A percentile compares a stretch with the other conserved stretches of the same genome.
Evolutionary conservation across 2,888 invertebrate genomes (phyloP).

Genomic region (Meteorus cinctellus): DNA sequence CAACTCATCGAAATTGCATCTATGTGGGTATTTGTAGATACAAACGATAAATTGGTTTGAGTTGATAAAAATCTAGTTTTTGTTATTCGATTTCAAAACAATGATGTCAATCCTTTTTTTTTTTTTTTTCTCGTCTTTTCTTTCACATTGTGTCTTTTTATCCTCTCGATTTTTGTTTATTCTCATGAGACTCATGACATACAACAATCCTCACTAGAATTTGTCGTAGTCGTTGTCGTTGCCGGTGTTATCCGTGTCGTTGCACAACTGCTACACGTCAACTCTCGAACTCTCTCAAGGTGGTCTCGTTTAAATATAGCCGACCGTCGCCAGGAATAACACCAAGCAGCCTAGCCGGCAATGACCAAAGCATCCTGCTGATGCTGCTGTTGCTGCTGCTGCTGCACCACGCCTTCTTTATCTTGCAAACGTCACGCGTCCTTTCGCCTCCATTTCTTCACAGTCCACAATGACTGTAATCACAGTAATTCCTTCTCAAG

Average conservation of each 20-base stretch:
- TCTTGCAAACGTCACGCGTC: slow-evolving; percentile 14
- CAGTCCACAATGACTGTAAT: neutral
- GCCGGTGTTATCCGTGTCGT: slow-evolving; percentile 15
- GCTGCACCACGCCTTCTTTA: slow-evolving; percentile 51
- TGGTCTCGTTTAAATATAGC: slow-evolving; percentile 72
- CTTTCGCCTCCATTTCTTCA: neutral
- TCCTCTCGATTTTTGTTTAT: no score
- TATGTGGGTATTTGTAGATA: no score
- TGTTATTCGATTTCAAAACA: no score
- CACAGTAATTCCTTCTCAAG: neutral
- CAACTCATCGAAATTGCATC: no score
- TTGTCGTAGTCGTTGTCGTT: slow-evolving; percentile 27
- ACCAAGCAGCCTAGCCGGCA: slow-evolving; percentile 63
- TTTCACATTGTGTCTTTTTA: no score
- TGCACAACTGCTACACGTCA: slow-evolving; percentile 31
- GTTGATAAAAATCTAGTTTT: no score
- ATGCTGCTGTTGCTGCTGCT: neutral
- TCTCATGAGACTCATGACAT: no score
- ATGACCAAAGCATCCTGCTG: slow-evolving; percentile 64
- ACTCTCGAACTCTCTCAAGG: slow-evolving; percentile 67
- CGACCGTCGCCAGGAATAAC: slow-evolving; percentile 70
- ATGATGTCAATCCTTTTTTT: no score
- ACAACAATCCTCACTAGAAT: no score
- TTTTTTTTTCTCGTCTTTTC: no score
- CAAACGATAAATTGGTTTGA: no score